A percentile compares a stretch with the other conserved stretches of the same genome.
phyloP scores from a whole-genome alignment of 2,797 vertebrate species.

The Mormyrops attenuatus region DNA sequence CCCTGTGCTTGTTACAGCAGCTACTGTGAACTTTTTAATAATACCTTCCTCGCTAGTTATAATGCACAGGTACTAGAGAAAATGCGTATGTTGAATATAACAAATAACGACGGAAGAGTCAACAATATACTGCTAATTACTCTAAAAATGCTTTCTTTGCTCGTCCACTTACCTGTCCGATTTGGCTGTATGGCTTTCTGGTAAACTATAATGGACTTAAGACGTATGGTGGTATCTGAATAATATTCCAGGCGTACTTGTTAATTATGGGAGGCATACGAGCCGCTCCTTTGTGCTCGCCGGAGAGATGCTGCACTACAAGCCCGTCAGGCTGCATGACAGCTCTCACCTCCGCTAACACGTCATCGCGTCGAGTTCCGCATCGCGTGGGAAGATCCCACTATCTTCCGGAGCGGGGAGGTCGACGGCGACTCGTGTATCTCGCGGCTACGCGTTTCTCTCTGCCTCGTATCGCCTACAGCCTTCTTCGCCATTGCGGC shows the following conservation, averaged over 20 bases:
- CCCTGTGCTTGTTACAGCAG: background rate
- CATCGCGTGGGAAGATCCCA: background rate
- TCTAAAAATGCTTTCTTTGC: background rate
- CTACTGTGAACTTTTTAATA: background rate
- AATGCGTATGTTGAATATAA: background rate
- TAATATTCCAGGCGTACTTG: background rate
- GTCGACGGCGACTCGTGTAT: background rate
- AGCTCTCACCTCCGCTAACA: background rate
- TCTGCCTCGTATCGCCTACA: background rate
- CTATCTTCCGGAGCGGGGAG: background rate
- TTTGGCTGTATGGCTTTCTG: background rate
- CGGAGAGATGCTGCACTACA: background rate
- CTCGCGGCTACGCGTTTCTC: background rate
- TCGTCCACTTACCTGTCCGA: background rate
- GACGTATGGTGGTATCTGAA: background rate
- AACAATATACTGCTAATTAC: background rate
- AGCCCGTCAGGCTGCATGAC: background rate
- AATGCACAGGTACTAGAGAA: background rate
- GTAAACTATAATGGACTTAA: background rate
- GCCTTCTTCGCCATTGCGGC: background rate
- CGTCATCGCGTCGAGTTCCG: constrained; percentile 4
- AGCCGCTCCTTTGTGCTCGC: background rate
- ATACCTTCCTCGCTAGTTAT: background rate
- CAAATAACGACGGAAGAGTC: background rate
- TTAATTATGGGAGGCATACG: background rate